Evolutionary conservation across 53 echinoderm and acorn worm genomes (phyloP), one percentile per base, ranked within the genome.

Genomic region (Temnopleurus reevesii): DNA sequence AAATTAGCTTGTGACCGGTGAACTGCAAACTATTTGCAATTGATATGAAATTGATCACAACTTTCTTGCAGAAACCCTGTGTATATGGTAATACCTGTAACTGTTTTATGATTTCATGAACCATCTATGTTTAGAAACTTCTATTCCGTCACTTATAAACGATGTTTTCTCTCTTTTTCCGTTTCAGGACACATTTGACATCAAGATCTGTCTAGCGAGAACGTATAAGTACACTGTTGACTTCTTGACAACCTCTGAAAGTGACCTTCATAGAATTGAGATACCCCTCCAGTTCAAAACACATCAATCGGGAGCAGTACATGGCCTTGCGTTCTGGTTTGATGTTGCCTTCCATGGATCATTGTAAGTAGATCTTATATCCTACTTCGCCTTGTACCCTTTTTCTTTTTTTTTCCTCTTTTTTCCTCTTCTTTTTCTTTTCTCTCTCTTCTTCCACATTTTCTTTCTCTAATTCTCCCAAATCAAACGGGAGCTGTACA

Each of bases 301-400:
- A 12, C 94, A 95, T 55, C 92, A 91, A 6, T 91, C 98, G 2
- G 98, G 98, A 24, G 90, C 98, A 8, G 94, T 98, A 17, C 98
- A 98, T 82, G 98, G 98, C 25, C 91, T 98, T 28, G 98, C 98
- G 4, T 98, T 98, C 92, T 98, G 98, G 98, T 98, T 98, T 76
- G 98, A 98, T 77, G 95, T 98, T 12, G 98, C 98, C 77, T 98
- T 98, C 91, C 89, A 92, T 26, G 98, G 98, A 21, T 93, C 93
- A 89, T 93, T 93, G 98, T 98, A 89, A 98, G 98, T 96, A 71
- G 13, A 63, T 63, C 12, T 3, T 33, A n/a, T n/a, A n/a, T n/a
- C n/a, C n/a, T n/a, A n/a, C n/a, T n/a, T n/a, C n/a, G n/a, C n/a
- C n/a, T n/a, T n/a, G n/a, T n/a, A n/a, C n/a, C 15, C 17, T 17